Evolutionary conservation across 2,113 vertebrate genomes (phyloP), one percentile per base, ranked within the genome.

Genomic region (Rhodinocichla rosea): DNA sequence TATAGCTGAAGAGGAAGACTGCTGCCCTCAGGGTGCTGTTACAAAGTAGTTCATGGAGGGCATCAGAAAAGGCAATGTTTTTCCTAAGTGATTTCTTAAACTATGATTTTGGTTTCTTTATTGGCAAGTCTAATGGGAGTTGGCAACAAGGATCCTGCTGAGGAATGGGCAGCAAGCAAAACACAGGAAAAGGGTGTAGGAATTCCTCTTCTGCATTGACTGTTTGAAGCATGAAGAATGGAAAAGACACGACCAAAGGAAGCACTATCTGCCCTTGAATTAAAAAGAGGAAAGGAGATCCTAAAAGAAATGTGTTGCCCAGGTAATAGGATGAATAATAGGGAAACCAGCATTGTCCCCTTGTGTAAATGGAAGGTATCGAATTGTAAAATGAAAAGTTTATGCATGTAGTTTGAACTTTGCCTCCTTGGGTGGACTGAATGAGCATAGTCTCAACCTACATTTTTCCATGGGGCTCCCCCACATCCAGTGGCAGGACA

Each of bases 291-390:
- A 89, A 75, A 75, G 27, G 33, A 68, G 15, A 55, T 67, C 4
- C 60, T 65, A 42, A 50, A 87, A 52, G 3, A 62, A 81, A 50
- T 14, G 10, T 35, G 33, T 67, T 59, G 14, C 8, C 42, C 47
- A 35, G 60, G 32, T 59, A 89, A 63, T 22, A 84, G 18, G 32
- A 81, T 78, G 55, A 92, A 30, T 91, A 87, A 71, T 28, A 89
- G 44, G 47, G 68, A 85, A 84, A 86, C 4, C 40, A 42, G 39
- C 14, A 12, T 52, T 62, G 67, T 30, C 15, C 17, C 5, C 4
- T 47, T 21, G 5, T 44, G 21, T 23, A 70, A 86, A 55, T 59
- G 9, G 11, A 59, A 83, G 9, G n/a, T 50, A 63, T 1, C 2
- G 68, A 77, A 83, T 20, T 19, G 10, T 23, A n/a, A 76, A 63